phyloP scores from a whole-genome alignment of 2,797 vertebrate genomes.

The Microcaecilia unicolor region DNA sequence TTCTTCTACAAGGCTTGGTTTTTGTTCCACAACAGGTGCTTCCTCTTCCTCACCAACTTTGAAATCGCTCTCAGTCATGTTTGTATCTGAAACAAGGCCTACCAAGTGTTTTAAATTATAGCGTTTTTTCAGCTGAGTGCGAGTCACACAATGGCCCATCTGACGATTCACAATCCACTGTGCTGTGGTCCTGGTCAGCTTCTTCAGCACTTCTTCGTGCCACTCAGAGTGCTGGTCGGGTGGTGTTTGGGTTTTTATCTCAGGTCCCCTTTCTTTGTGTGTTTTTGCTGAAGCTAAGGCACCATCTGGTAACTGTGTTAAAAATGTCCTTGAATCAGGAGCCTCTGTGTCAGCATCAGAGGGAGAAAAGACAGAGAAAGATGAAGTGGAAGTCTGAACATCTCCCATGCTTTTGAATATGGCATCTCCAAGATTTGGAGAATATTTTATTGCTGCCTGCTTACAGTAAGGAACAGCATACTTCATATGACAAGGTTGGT shows the following conservation, averaged over 20 bases:
- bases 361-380: too few species aligned
- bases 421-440: neutral
- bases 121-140: too few species aligned
- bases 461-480: neutral
- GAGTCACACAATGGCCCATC: too few species aligned
- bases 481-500: neutral
- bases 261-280: constrained; percentile 3
- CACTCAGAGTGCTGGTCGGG: constrained; percentile 13
- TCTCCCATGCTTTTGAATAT: neutral
- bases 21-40: neutral
- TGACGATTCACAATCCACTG: constrained; percentile 41
- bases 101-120: too few species aligned
- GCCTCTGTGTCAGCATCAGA: neutral
- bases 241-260: neutral
- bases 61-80: constrained; percentile 25
- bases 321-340: neutral
- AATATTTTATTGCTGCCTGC: neutral
- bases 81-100: too few species aligned
- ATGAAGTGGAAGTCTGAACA: too few species aligned
- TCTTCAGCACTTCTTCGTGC: constrained; percentile 34
- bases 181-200: constrained; percentile 36
- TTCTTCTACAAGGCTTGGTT: neutral
- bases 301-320: neutral
- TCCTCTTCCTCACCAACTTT: constrained; percentile 18
- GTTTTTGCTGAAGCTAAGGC: neutral